phyloP scores from a whole-genome alignment of 2,888 invertebrate genomes.

The Leucophora obtusa region DNA sequence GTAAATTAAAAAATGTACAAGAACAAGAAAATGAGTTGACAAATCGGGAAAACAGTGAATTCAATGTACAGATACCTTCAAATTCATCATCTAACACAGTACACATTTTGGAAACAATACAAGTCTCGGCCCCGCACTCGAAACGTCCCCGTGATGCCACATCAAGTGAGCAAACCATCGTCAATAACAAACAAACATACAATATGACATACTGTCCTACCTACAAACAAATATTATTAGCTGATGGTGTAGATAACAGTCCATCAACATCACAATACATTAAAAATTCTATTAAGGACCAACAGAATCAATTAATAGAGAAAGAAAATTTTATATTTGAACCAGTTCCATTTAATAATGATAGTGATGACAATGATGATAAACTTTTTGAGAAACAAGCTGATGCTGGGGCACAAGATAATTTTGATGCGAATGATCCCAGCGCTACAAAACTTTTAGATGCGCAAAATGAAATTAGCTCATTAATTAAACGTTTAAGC shows the following conservation, averaged over 20 bases:
- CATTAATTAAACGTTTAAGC: background rate
- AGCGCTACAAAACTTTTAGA: background rate
- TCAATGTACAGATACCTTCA: background rate
- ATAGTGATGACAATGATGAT: background rate
- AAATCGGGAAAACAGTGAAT: background rate
- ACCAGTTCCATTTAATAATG: background rate
- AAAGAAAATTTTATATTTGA: conserved; percentile 1
- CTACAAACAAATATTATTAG: too few relatives aligned
- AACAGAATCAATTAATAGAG: background rate
- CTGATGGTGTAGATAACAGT: background rate
- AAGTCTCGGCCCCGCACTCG: background rate
- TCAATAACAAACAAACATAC: too few relatives aligned
- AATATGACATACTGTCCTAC: too few relatives aligned
- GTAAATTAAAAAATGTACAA: background rate
- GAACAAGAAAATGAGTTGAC: background rate
- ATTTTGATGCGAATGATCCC: conserved; percentile 1
- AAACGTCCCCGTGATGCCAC: conserved; percentile 6
- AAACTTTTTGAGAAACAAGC: conserved; percentile 19
- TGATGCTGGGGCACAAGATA: background rate
- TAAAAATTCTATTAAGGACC: too few relatives aligned
- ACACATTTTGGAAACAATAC: conserved; percentile 39
- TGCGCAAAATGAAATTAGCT: background rate
- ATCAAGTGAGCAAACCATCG: background rate
- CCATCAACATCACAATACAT: background rate
- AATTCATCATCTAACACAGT: background rate